Evolutionary conservation across 2,888 invertebrate species (phyloP), one percentile per base, ranked within the genome.

Genomic region (Caenorhabditis virilis): DNA sequence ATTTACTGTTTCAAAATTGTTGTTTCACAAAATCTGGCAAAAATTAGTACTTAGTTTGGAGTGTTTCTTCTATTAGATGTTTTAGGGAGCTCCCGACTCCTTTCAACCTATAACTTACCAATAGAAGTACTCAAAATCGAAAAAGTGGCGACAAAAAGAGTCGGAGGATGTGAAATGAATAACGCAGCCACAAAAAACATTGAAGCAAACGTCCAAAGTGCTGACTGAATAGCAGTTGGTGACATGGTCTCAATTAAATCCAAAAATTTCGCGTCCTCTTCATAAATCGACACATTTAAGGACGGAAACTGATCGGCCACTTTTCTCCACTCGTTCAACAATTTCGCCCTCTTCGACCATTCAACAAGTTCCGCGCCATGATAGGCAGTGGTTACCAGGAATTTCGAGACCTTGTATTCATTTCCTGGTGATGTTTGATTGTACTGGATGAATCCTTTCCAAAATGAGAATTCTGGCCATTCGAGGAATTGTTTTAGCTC

Each of bases 401-500:
- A 80, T 20, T 66, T 64, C 16, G 56, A 66, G 22, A 80, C 41
- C n/a, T 75, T 45, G n/a, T 62, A 65, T 0, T 62, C 48, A 7
- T 57, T 52, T 26, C 62, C 69, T n/a, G n/a, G n/a, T n/a, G n/a
- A n/a, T n/a, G 60, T 68, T 46, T 27, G 46, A 38, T 72, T 56
- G 39, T 58, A 61, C 39, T 74, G 71, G 46, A 82, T 62, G 59
- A 82, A 82, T 26, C 82, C 82, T 25, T 70, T 73, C 82, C 82
- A 82, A 56, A 78, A 82, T 13, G 72, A 69, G 48, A 81, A 82
- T 48, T 82, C 82, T 5, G 82, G 82, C 82, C 82, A 82, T 33
- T 72, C 69, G 18, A 82, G 63, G 57, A 82, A 82, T 43, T 78
- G 72, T 35, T 63, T 54, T 46, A 82, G 27, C 47, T 82, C 80